Percentiles rank a stretch among this genome's conserved stretches.
These are phyloP conservation scores for Phengaris arion DNA, from an alignment of 2,888 invertebrate species.

Conservation along the genomic window DNA sequence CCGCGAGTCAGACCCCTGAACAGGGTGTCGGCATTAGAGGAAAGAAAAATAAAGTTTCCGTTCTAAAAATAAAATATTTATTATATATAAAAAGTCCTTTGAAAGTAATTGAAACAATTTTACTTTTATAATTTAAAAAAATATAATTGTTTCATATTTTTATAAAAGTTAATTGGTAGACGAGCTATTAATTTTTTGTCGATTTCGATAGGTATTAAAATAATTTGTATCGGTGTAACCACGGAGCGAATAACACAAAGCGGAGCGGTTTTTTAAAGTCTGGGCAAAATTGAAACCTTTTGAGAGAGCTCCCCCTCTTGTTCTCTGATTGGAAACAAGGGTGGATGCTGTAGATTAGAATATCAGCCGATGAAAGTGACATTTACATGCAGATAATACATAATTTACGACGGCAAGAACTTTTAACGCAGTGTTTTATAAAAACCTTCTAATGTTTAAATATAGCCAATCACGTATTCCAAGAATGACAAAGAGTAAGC, in stretches of 20 bases:
- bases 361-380: not conserved
- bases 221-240: too few relatives aligned
- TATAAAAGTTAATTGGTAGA: too few relatives aligned
- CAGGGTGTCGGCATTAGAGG: conserved; percentile 18
- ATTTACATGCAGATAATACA: not conserved
- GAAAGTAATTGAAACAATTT: too few relatives aligned
- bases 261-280: not conserved
- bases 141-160: too few relatives aligned
- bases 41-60: not conserved
- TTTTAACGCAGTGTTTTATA: too few relatives aligned
- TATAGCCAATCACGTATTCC: too few relatives aligned
- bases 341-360: not conserved
- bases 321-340: conserved; percentile 10
- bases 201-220: too few relatives aligned
- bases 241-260: not conserved
- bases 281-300: not conserved
- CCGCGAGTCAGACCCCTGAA: conserved; percentile 18
- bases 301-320: not conserved
- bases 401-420: not conserved
- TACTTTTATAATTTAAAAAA: too few relatives aligned
- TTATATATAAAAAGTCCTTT: not conserved
- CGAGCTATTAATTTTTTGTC: too few relatives aligned
- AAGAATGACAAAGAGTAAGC: too few relatives aligned
- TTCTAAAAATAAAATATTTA: not conserved
- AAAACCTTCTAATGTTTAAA: too few relatives aligned